Evolutionary conservation across 2,797 vertebrate genomes (phyloP), one percentile per base, ranked within the genome.

Genomic region (Melanotaenia maccullochi): DNA sequence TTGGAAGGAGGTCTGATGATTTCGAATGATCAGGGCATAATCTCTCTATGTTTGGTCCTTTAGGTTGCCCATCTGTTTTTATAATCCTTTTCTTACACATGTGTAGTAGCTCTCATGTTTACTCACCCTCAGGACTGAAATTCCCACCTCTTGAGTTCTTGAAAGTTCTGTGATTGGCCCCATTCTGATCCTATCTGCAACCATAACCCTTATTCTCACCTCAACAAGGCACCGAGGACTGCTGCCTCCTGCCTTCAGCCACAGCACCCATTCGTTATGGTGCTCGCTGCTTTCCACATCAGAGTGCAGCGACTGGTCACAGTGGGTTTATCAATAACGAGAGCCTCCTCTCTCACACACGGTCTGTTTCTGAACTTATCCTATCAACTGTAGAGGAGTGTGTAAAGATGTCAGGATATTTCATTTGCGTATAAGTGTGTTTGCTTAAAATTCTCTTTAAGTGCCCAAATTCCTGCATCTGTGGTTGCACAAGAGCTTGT

Each of bases 181-280:
- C 47, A 38, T 32, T 73, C 59, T 62, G 83, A 85, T 86, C 76
- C 70, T 68, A 80, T 90, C 87, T 73, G 64, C 73, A 89, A 86
- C 88, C 77, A 86, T 60, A 57, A 73, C 73, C 83, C 64, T 85
- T 35, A 24, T 81, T 78, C 76, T 85, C 76, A 76, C 82, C 66
- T 72, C 32, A 0, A 52, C 54, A 32, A 64, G 1, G 7, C 66
- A 51, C 61, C 73, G 60, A 35, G 5, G 22, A 28, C 52, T 18
- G 25, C 25, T 55, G 52, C 28, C 13, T 55, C 25, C 52, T 55
- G 47, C 56, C 57, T 65, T 28, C 25, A 42, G 71, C 60, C 66
- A 58, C 57, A 3, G 59, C 28, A 52, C 33, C 30, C 58, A 71
- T 79, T 82, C 3, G 36, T 64, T 47, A 68, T 25, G 60, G 65